Conservation (phyloP, 1,140 invertebrate species). For the Matsumurasca onukii region DNA sequence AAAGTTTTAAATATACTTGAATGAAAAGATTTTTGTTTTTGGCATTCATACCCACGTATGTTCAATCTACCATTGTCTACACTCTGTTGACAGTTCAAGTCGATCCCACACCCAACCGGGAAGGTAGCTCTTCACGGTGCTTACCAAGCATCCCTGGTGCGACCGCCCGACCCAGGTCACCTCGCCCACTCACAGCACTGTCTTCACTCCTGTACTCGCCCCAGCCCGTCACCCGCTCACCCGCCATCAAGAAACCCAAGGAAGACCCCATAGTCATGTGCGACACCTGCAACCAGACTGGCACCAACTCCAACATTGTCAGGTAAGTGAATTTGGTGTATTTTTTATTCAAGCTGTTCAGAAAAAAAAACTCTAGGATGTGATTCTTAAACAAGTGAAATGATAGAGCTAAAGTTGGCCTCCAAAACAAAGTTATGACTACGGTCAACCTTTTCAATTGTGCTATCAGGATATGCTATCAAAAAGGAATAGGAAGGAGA, state of each 20-base stretch:
- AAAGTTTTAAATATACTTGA: too few species aligned
- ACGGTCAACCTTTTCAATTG: too few species aligned
- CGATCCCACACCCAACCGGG: constrained; percentile 69
- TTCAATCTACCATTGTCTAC: too few species aligned
- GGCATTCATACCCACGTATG: too few species aligned
- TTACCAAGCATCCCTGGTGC: constrained; percentile 22
- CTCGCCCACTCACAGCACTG: constrained; percentile 32
- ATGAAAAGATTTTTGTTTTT: too few species aligned
- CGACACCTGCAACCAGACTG: constrained; percentile 63
- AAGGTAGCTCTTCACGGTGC: constrained; percentile 34
- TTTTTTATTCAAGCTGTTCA: too few species aligned
- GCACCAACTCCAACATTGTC: constrained; percentile 64
- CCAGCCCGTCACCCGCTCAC: constrained; percentile 38
- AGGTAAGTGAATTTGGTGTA: constrained; percentile 56
- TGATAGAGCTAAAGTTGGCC: too few species aligned
- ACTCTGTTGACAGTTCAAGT: constrained; percentile 74
- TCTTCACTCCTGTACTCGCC: constrained; percentile 35
- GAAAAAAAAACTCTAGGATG: too few species aligned
- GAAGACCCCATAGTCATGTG: constrained; percentile 56
- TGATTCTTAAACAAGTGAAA: too few species aligned
- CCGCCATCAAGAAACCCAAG: constrained; percentile 44
- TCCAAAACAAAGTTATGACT: too few species aligned
- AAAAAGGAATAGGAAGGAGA: too few species aligned
- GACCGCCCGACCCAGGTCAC: constrained; percentile 20
- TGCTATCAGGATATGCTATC: too few species aligned